A percentile compares a stretch with the other conserved stretches of the same genome.
These are phyloP conservation scores for Phycodurus eques DNA, from an alignment of 2,113 vertebrate species.

Conservation along the genomic window DNA sequence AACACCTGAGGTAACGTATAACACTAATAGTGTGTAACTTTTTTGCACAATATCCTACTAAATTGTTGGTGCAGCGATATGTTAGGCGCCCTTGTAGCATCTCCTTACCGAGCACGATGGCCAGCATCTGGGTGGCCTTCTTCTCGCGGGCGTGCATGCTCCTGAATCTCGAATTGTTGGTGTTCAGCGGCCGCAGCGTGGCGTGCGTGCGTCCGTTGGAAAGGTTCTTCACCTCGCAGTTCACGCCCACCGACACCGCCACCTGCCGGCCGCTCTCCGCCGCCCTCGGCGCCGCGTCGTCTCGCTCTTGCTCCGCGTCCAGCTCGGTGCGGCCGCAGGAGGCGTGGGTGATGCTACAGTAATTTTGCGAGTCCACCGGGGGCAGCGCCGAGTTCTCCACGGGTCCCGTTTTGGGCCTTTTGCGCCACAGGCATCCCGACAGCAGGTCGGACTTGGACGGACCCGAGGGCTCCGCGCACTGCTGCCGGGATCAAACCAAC, in stretches of 20 bases:
- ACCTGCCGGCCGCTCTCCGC: conserved; percentile 35
- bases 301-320: conserved; percentile 52
- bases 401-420: conserved; percentile 66
- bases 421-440: conserved; percentile 64
- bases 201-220: conserved; percentile 79
- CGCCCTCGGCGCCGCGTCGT: conserved; percentile 22
- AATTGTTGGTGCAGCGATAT: background rate
- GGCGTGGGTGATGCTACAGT: conserved; percentile 85
- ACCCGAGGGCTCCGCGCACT: conserved; percentile 55
- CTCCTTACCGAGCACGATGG: conserved; percentile 89
- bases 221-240: conserved; percentile 81
- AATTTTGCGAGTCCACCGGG: conserved; percentile 75
- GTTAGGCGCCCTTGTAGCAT: background rate
- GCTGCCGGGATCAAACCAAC: conserved; percentile 39
- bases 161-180: conserved; percentile 68
- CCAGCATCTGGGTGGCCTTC: conserved; percentile 94
- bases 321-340: conserved; percentile 72
- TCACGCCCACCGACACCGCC: conserved; percentile 50
- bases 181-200: conserved; percentile 69
- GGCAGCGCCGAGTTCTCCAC: conserved; percentile 71
- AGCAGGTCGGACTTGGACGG: conserved; percentile 57
- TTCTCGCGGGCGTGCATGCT: conserved; percentile 85
- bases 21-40: too few species aligned
- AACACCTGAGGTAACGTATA: too few species aligned
- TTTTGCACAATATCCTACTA: background rate